phyloP scores from a whole-genome alignment of 2,797 vertebrate genomes.

The Artibeus jamaicensis region DNA sequence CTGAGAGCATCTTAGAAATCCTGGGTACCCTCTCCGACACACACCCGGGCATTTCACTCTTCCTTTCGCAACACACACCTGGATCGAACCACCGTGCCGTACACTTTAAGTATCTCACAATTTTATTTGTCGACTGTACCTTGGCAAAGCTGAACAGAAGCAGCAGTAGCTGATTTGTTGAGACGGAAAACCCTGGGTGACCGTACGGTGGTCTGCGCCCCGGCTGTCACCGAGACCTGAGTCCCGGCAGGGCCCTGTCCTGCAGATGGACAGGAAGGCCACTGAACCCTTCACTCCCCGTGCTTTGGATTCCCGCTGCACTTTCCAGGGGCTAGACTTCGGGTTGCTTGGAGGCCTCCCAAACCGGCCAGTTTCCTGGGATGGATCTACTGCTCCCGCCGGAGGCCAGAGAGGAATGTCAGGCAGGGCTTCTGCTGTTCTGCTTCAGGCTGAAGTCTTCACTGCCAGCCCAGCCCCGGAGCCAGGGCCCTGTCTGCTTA shows the following conservation, averaged over 20 bases:
- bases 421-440: slow-evolving; percentile 23
- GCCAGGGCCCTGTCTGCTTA: slow-evolving; percentile 18
- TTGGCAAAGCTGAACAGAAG: neutral
- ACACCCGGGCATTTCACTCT: neutral
- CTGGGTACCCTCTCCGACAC: neutral
- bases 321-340: neutral
- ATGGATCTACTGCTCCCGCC: slow-evolving; percentile 55
- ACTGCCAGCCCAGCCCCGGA: slow-evolving; percentile 47
- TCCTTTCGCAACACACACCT: neutral
- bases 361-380: neutral
- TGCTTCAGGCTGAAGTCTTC: slow-evolving; percentile 63
- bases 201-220: neutral
- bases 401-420: slow-evolving; percentile 65
- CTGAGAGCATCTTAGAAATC: neutral
- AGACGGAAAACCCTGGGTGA: neutral
- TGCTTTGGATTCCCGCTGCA: neutral
- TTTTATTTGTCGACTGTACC: neutral
- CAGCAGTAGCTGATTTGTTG: neutral
- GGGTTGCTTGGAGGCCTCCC: neutral
- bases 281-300: accelerated
- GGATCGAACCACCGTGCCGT: neutral
- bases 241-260: neutral
- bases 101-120: neutral
- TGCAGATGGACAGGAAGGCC: neutral
- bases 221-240: neutral